Evolutionary conservation across 2,888 invertebrate species (phyloP), one percentile per base, ranked within the genome.

Genomic region (Agrotis segetum): DNA sequence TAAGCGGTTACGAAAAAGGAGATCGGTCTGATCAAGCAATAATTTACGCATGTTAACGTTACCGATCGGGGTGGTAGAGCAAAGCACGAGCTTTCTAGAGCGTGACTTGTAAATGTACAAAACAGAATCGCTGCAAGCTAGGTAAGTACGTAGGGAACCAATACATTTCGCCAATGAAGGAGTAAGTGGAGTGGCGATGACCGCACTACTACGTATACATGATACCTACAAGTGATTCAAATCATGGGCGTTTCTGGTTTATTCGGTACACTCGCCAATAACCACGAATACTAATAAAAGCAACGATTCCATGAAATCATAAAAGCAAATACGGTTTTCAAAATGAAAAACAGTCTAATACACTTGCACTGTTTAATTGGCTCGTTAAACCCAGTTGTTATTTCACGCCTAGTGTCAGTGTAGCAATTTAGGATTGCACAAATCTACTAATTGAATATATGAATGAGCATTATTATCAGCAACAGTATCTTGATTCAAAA

Each of bases 91-190:
- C 91, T 91, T 90, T 89, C 88, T 89, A 88, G 85, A 90, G 88
- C 92, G 91, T 92, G 92, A 91, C 89, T 91, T 90, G 90, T 92
- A 91, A 92, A 93, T 93, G 90, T 87, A 84, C 69, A 67, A 85
- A 88, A 88, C 85, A 83, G 79, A 63, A 84, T 88, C 84, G 83
- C 69, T 82, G 78, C 77, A 73, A 81, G 71, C 79, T 84, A 77
- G 74, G 77, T 84, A 77, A 73, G 77, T 79, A 73, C 67, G 79
- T 77, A 74, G 74, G 79, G 82, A 81, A 85, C 77, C 82, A 83
- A 89, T 90, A 88, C 85, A 87, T 87, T 88, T 89, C 81, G 82
- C 88, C 88, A 90, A 90, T 88, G 86, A 40, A 90, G 85, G 81
- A 87, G 88, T 69, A 77, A 81, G 74, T 73, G 83, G 83, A 82